phyloP scores from a whole-genome alignment of 1,140 invertebrate genomes.

The Pantala flavescens region DNA sequence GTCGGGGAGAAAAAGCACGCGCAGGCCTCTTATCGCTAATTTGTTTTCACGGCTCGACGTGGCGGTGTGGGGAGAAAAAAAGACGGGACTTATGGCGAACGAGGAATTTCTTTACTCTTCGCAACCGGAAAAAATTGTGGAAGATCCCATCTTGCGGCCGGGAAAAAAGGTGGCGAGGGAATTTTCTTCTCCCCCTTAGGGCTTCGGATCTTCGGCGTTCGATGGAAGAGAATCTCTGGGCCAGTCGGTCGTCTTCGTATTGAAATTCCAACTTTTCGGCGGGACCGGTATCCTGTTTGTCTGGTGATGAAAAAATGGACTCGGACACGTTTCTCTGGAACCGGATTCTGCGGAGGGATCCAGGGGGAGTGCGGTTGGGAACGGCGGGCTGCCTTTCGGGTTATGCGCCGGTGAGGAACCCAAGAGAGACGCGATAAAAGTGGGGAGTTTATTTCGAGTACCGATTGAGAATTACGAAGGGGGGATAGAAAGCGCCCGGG shows the following conservation, averaged over 20 bases:
- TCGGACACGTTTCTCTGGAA: background rate
- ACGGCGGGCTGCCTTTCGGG: background rate
- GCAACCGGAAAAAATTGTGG: no score
- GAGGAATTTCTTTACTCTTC: no score
- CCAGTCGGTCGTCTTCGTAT: background rate
- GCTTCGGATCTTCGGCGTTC: no score
- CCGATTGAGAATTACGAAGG: no score
- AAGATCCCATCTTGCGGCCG: no score
- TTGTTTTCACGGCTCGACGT: no score
- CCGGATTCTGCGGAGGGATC: background rate
- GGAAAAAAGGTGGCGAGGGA: no score
- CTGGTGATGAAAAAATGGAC: background rate
- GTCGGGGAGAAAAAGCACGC: no score
- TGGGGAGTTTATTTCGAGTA: background rate
- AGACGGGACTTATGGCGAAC: no score
- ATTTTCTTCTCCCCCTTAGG: no score
- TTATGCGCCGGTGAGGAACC: background rate
- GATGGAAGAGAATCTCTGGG: background rate
- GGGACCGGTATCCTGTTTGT: background rate
- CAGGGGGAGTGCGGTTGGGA: background rate
- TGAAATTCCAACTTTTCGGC: conserved; percentile 9
- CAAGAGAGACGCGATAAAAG: background rate
- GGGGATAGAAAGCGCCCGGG: background rate
- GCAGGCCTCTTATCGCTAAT: no score
- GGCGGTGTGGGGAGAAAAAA: no score